These are phyloP conservation scores for Dufourea novaeangliae DNA, from an alignment of 1,140 invertebrate species.

Conservation along the genomic window DNA sequence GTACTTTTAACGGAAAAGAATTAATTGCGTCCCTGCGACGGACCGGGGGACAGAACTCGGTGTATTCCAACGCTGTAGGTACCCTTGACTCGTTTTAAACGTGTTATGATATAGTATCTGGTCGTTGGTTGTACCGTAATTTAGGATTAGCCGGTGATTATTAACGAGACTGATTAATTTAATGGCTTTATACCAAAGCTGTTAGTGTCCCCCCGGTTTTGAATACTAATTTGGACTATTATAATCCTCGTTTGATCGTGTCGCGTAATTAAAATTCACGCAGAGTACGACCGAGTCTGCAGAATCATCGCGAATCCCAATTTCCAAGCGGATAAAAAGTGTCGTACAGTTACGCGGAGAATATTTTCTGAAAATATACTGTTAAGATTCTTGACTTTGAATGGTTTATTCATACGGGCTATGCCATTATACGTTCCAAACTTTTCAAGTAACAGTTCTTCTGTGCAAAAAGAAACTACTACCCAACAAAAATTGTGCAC, in stretches of 20 bases:
- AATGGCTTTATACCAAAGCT: no score
- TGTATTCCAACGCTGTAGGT: not conserved
- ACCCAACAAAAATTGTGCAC: no score
- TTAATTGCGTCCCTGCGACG: not conserved
- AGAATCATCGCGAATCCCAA: not conserved
- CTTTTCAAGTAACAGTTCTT: no score
- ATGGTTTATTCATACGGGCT: no score
- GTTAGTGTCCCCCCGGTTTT: not conserved
- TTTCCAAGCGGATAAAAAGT: not conserved
- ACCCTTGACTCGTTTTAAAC: not conserved
- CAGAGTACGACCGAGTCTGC: no score
- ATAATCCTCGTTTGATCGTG: not conserved
- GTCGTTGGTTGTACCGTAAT: not conserved
- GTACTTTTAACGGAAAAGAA: not conserved
- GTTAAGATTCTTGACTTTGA: no score
- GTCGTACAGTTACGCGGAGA: not conserved
- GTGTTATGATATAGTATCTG: not conserved
- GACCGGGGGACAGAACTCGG: not conserved
- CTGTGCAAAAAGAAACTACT: no score
- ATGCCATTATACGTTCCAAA: no score
- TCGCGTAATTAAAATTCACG: slow-evolving; percentile 5
- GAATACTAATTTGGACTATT: not conserved
- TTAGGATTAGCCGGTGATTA: not conserved
- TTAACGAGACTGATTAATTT: not conserved
- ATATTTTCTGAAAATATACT: no score